These are phyloP conservation scores for Lepidotrigona ventralis DNA, from an alignment of 1,140 invertebrate species.

Conservation along the genomic window DNA sequence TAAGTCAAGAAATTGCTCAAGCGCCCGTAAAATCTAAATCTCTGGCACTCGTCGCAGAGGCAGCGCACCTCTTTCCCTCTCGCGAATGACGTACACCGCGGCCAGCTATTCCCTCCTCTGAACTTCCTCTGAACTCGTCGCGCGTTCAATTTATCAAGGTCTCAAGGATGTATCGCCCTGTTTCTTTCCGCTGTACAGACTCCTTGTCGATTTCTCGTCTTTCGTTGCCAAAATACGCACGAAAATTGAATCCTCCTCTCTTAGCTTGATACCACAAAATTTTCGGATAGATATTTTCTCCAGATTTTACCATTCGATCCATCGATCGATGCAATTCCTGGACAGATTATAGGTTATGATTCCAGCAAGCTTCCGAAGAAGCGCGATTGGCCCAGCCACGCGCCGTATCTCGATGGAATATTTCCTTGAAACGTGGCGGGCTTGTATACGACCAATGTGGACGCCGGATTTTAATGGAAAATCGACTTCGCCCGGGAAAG, in stretches of 20 bases:
- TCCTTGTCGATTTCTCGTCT: not conserved
- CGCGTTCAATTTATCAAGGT: constrained; percentile 76
- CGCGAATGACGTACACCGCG: constrained; percentile 56
- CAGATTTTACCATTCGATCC: not conserved
- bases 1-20: constrained; percentile 72
- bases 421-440: constrained; percentile 23
- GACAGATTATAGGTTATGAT: constrained; percentile 6
- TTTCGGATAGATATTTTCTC: not conserved
- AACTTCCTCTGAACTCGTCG: constrained; percentile 75
- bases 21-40: constrained; percentile 73
- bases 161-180: constrained; percentile 49
- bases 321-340: not conserved
- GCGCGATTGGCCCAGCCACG: not conserved
- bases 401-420: constrained; percentile 17
- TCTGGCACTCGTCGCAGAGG: constrained; percentile 68
- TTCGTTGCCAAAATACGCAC: not conserved
- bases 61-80: constrained; percentile 35
- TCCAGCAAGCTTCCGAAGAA: not conserved
- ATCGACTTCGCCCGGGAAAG: constrained; percentile 43
- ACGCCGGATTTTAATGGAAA: constrained; percentile 62
- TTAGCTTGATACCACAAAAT: not conserved
- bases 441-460: constrained; percentile 41
- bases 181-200: constrained; percentile 33
- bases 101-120: constrained; percentile 69
- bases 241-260: not conserved